Percentiles rank a stretch among this genome's conserved stretches.
Evolutionary conservation across 2,888 invertebrate species (phyloP).

Genomic region (Dasypolia templi): DNA sequence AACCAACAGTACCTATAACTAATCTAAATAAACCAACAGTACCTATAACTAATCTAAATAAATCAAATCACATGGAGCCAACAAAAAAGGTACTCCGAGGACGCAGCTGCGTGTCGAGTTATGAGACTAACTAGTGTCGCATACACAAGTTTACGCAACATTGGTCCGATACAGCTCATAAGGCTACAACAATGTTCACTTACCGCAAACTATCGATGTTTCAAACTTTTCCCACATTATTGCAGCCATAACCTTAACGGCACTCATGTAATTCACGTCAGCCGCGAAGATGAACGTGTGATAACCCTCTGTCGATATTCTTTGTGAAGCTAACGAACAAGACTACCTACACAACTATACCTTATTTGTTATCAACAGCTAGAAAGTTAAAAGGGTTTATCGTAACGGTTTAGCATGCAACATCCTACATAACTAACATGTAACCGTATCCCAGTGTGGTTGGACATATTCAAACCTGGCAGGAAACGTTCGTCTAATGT

Average conservation of each 20-base stretch:
- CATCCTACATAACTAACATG: constrained; percentile 57
- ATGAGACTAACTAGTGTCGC: constrained; percentile 67
- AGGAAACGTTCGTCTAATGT: constrained; percentile 78
- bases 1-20: too few species aligned
- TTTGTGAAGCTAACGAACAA: constrained; percentile 58
- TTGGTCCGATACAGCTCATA: constrained; percentile 54
- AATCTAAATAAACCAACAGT: too few species aligned
- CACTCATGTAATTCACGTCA: constrained; percentile 70
- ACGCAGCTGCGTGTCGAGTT: constrained; percentile 39
- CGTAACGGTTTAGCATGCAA: constrained; percentile 62
- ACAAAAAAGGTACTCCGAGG: constrained; percentile 18
- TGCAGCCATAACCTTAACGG: constrained; percentile 80
- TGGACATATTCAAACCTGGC: constrained; percentile 73
- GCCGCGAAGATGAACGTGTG: constrained; percentile 66
- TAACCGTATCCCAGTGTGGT: constrained; percentile 61
- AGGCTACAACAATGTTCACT: constrained; percentile 67
- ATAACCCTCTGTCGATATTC: constrained; percentile 65
- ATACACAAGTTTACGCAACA: constrained; percentile 70
- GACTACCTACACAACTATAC: constrained; percentile 33
- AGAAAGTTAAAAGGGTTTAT: constrained; percentile 55
- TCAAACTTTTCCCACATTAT: constrained; percentile 84
- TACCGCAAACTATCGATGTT: constrained; percentile 82
- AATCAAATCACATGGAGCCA: neutral
- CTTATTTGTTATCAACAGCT: constrained; percentile 3
- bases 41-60: constrained; percentile 1